These are phyloP conservation scores for Cettia cetti DNA, from an alignment of 2,113 vertebrate species.

Conservation along the genomic window DNA sequence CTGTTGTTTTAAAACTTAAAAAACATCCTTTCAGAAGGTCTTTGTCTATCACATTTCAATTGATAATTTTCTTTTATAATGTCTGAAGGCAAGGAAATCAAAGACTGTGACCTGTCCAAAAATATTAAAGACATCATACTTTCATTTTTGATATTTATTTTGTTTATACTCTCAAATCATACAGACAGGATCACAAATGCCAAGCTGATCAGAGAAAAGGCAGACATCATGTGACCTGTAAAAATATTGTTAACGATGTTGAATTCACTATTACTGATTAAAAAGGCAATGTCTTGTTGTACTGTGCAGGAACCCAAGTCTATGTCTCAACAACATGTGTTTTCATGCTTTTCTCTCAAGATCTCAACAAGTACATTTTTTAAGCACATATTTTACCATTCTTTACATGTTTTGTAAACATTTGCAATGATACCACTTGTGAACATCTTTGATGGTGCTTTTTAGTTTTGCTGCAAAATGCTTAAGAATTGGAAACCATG, in stretches of 20 bases:
- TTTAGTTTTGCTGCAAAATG: constrained; percentile 59
- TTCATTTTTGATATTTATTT: background rate
- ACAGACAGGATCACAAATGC: background rate
- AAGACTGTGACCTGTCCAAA: background rate
- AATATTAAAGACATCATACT: background rate
- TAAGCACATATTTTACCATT: constrained; percentile 57
- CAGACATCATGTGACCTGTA: background rate
- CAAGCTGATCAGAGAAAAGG: background rate
- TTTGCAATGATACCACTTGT: constrained; percentile 46
- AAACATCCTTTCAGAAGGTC: background rate
- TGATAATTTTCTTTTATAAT: background rate
- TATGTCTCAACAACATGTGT: background rate
- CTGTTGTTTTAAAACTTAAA: background rate
- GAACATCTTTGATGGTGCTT: constrained; percentile 60
- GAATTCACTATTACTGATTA: background rate
- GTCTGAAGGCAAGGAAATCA: background rate
- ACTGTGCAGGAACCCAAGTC: background rate
- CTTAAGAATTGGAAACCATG: constrained; percentile 27
- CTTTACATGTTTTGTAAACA: constrained; percentile 56
- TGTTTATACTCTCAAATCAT: background rate
- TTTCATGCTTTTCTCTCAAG: background rate
- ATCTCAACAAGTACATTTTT: constrained; percentile 34
- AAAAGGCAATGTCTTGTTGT: background rate
- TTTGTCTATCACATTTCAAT: background rate
- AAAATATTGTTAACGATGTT: background rate